Evolutionary conservation across 2,797 vertebrate species (phyloP), one percentile per base, ranked within the genome.

Genomic region (Paedocypris micromegethes): DNA sequence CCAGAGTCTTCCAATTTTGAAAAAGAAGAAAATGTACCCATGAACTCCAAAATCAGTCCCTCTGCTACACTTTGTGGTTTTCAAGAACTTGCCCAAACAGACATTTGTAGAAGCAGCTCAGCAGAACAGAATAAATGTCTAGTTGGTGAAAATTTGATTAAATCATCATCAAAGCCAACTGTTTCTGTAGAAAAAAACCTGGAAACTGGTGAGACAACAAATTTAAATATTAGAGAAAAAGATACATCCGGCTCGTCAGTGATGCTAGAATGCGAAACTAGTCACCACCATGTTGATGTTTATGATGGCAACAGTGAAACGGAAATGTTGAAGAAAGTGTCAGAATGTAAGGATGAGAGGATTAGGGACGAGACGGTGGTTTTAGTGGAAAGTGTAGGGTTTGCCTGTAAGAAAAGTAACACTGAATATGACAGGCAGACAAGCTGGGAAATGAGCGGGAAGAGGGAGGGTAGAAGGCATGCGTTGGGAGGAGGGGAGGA

Each of bases 351-450:
- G 49, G 52, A 44, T 58, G 84, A 82, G 70, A 82, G 80, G 69
- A 74, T 37, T 6, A 9, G 55, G 8, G 59, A 58, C 45, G 45
- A 51, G 9, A 48, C 59, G 62, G 69, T 76, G 72, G 78, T 81
- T 86, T 79, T 83, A 43, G 80, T 79, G 83, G 84, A 85, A 88
- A 89, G 72, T 75, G 81, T 85, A 77, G 39, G 63, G 75, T 72
- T 80, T 76, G 74, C 74, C 69, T 72, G 68, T 60, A 71, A 63
- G 74, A 78, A 85, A 78, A 86, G 73, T 67, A 51, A 23, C 45
- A 58, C 53, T 8, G 38, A 75, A 40, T 55, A 66, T 84, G 82
- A 86, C 82, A 86, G 79, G 66, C 79, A 87, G 80, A 79, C 79
- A 73, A 76, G 77, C 53, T 83, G 80, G 81, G 76, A 80, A 75